Conservation (phyloP, 2,113 vertebrate genomes). For the Hydrochoerus hydrochaeris region DNA sequence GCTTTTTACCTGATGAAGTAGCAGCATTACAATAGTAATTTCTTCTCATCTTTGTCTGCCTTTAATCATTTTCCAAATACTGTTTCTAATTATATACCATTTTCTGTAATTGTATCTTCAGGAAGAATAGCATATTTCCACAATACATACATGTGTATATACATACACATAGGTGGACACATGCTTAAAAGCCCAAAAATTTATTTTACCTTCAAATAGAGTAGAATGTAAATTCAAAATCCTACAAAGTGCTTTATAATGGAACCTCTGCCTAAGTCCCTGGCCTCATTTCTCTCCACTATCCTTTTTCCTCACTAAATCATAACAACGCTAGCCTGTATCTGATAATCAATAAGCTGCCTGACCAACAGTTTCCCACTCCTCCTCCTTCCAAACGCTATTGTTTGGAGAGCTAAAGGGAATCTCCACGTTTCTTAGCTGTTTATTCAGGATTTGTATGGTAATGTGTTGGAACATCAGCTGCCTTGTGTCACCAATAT, state of each 20-base stretch:
- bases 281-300: background rate
- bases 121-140: background rate
- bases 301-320: background rate
- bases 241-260: background rate
- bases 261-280: background rate
- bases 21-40: background rate
- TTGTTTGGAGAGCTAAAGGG: background rate
- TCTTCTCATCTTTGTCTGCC: background rate
- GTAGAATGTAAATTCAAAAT: conserved; percentile 9
- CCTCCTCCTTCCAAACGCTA: background rate
- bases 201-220: background rate
- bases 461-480: background rate
- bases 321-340: background rate
- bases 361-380: background rate
- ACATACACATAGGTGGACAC: background rate
- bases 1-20: background rate
- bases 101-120: conserved; percentile 7
- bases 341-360: background rate
- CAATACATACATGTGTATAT: background rate
- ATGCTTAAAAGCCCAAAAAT: background rate
- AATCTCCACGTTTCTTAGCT: background rate
- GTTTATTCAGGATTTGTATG: background rate
- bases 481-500: background rate
- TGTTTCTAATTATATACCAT: background rate
- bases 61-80: conserved; percentile 44